These are phyloP conservation scores for Lipotes vexillifer DNA, from an alignment of 2,113 vertebrate genomes.

Conservation along the genomic window DNA sequence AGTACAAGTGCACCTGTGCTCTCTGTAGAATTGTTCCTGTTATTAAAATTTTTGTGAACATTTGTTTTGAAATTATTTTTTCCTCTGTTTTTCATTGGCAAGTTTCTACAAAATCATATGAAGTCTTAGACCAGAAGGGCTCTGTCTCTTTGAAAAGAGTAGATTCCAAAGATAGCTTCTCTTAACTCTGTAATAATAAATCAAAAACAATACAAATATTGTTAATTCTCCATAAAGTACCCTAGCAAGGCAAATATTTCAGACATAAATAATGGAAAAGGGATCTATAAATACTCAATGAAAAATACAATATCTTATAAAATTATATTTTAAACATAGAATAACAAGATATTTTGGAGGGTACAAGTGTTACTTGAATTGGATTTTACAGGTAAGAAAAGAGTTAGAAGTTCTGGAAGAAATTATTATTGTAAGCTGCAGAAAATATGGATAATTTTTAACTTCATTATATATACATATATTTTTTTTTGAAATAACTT, in stretches of 20 bases:
- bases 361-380: not conserved
- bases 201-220: not conserved
- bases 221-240: not conserved
- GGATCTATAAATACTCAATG: not conserved
- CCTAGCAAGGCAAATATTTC: not conserved
- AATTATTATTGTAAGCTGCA: slow-evolving; percentile 17
- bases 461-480: not conserved
- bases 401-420: not conserved
- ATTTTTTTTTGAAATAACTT: slow-evolving; percentile 32
- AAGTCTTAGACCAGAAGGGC: not conserved
- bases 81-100: not conserved
- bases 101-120: not conserved
- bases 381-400: not conserved
- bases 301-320: not conserved
- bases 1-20: accelerated
- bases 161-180: not conserved
- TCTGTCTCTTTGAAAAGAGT: not conserved
- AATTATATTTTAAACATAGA: not conserved
- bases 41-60: not conserved
- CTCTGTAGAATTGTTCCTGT: not conserved
- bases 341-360: not conserved
- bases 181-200: not conserved
- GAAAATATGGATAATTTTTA: slow-evolving; percentile 23
- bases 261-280: slow-evolving; percentile 4
- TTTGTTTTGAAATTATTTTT: not conserved